Evolutionary conservation across 2,113 vertebrate species (phyloP).

Genomic region (Damaliscus lunatus): DNA sequence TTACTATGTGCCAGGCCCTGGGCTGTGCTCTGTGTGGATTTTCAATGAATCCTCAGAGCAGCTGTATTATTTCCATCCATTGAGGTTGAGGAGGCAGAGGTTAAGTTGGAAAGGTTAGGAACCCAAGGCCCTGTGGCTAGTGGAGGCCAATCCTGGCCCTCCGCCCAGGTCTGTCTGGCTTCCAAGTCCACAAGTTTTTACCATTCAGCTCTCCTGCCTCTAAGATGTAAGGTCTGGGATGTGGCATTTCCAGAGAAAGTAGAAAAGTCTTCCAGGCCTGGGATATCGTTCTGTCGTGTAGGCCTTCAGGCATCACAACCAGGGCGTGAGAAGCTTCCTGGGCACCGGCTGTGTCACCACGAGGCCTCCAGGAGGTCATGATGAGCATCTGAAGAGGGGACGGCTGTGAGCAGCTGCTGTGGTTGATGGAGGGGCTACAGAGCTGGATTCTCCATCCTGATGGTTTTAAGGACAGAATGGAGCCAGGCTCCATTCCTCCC

Average conservation of each 20-base stretch:
- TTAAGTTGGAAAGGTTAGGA: not conserved
- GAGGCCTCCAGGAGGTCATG: not conserved
- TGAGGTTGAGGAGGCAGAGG: not conserved
- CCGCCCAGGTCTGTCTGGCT: not conserved
- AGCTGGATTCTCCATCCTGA: not conserved
- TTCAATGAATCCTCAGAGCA: not conserved
- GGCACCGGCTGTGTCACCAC: not conserved
- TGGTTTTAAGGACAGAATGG: not conserved
- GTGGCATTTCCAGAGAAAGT: not conserved
- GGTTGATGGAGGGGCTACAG: fast-evolving
- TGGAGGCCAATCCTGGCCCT: not conserved
- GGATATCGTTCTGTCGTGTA: not conserved
- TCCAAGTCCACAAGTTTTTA: not conserved
- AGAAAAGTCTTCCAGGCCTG: not conserved
- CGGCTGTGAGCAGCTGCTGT: not conserved
- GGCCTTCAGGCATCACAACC: not conserved
- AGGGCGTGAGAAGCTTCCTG: not conserved
- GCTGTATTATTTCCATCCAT: not conserved
- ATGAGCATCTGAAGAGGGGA: not conserved
- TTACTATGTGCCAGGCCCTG: not conserved
- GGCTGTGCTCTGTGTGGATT: not conserved
- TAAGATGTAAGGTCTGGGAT: not conserved
- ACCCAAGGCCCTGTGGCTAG: not conserved
- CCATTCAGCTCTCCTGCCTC: not conserved
- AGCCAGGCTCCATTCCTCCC: not conserved